These are phyloP conservation scores for Platerodrilus igneus DNA, from an alignment of 2,888 invertebrate genomes.

Conservation along the genomic window DNA sequence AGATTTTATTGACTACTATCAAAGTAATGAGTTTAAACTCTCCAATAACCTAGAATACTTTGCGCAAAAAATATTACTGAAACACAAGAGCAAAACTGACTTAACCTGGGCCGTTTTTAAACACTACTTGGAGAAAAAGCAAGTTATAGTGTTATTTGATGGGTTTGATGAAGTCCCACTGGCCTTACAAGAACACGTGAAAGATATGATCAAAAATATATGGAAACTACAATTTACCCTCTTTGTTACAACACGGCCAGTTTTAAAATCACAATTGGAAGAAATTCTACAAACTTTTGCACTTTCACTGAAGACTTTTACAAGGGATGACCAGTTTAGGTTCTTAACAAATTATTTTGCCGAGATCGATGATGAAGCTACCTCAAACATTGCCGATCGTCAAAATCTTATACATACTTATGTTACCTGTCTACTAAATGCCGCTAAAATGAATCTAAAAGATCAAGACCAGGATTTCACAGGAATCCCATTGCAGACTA, in stretches of 20 bases:
- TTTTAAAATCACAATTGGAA: conserved; percentile 5
- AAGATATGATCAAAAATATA: not conserved
- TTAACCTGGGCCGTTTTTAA: conserved; percentile 1
- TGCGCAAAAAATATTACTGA: not conserved
- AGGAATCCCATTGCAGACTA: conserved; percentile 9
- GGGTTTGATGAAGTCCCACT: conserved; percentile 9
- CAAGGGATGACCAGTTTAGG: not conserved
- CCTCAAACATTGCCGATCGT: not conserved
- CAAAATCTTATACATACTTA: not conserved
- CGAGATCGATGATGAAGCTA: not conserved
- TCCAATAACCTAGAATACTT: not conserved
- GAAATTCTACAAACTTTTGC: conserved; percentile 6
- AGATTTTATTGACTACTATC: conserved; percentile 4
- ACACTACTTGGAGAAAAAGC: conserved; percentile 2
- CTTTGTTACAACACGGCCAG: conserved; percentile 8
- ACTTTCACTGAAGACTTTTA: conserved; percentile 3
- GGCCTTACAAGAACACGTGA: not conserved
- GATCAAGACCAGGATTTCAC: conserved; percentile 11
- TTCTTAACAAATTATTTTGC: conserved; percentile 7
- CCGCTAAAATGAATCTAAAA: conserved; percentile 4
- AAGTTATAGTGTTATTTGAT: conserved; percentile 7
- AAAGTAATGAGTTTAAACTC: conserved; percentile 1
- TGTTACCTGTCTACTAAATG: not conserved
- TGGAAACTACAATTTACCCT: not conserved
- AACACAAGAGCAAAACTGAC: not conserved